Evolutionary conservation across 2,113 vertebrate genomes (phyloP).

Genomic region (Proteles cristata): DNA sequence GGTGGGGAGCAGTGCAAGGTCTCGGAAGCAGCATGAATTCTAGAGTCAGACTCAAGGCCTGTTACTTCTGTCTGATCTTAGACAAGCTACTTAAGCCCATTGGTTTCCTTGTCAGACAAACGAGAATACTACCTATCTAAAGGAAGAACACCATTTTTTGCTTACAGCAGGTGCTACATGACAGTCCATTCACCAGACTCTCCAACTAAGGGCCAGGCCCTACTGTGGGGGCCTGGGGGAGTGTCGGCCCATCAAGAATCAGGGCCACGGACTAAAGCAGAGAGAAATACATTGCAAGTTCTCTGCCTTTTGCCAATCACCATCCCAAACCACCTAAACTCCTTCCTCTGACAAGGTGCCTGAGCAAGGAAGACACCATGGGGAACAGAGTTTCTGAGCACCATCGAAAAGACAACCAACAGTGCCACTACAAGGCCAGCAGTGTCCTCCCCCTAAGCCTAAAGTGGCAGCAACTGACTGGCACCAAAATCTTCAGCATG

Average conservation of each 20-base stretch:
- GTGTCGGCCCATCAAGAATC: background rate
- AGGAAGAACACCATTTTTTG: background rate
- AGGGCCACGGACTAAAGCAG: background rate
- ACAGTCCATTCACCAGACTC: background rate
- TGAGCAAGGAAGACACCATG: background rate
- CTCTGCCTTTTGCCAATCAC: background rate
- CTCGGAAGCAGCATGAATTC: background rate
- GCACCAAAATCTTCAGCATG: slow-evolving; percentile 71
- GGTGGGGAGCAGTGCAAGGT: background rate
- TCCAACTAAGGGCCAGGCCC: background rate
- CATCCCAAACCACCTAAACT: background rate
- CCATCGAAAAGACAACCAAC: background rate
- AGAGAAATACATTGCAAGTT: background rate
- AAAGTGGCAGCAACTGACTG: slow-evolving; percentile 57
- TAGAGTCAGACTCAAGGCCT: background rate
- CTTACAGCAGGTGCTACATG: background rate
- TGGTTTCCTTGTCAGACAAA: background rate
- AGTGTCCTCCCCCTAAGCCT: slow-evolving; percentile 55
- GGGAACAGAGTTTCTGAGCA: background rate
- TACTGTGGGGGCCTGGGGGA: background rate
- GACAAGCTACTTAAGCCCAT: background rate
- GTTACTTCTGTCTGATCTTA: background rate
- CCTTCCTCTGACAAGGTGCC: background rate
- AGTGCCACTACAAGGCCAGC: slow-evolving; percentile 39
- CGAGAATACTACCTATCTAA: background rate